phyloP scores from a whole-genome alignment of 2,797 vertebrate genomes.

The Carapus acus region DNA sequence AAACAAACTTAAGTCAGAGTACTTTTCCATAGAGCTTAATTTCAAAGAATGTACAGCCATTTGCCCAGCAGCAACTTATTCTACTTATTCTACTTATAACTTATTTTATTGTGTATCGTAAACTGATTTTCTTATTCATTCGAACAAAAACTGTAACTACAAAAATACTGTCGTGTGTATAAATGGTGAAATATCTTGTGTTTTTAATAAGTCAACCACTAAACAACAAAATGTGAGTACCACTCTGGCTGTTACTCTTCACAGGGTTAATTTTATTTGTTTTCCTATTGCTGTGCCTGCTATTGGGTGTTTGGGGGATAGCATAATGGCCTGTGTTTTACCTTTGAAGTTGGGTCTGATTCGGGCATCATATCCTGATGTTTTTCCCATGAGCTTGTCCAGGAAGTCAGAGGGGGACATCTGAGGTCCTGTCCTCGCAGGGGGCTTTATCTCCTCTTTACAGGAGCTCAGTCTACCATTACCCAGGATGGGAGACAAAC shows the following conservation, averaged over 20 bases:
- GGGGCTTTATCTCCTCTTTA: slow-evolving; percentile 83
- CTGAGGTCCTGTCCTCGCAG: slow-evolving; percentile 65
- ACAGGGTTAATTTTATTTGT: slow-evolving; percentile 25
- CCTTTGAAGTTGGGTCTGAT: slow-evolving; percentile 98
- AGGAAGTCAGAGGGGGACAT: slow-evolving; percentile 93
- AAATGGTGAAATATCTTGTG: no score
- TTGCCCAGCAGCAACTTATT: no score
- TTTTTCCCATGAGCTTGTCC: slow-evolving; percentile 94
- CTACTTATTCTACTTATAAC: no score
- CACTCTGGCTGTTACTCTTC: no score
- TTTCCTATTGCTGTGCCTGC: slow-evolving; percentile 22
- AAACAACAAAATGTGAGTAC: not conserved
- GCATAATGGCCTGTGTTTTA: slow-evolving; percentile 50
- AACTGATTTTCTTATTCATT: no score
- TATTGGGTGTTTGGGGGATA: slow-evolving; percentile 22
- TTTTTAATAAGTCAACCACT: no score
- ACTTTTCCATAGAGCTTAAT: slow-evolving; percentile 8
- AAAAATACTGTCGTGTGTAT: no score
- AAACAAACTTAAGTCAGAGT: slow-evolving; percentile 30
- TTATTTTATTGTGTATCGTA: no score
- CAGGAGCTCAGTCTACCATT: slow-evolving; percentile 80
- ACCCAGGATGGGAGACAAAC: slow-evolving; percentile 30
- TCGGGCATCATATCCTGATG: slow-evolving; percentile 89
- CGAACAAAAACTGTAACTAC: no score
- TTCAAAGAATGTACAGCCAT: slow-evolving; percentile 12